Conservation (phyloP, 2,797 vertebrate species). For the Fistularia commersonii region DNA sequence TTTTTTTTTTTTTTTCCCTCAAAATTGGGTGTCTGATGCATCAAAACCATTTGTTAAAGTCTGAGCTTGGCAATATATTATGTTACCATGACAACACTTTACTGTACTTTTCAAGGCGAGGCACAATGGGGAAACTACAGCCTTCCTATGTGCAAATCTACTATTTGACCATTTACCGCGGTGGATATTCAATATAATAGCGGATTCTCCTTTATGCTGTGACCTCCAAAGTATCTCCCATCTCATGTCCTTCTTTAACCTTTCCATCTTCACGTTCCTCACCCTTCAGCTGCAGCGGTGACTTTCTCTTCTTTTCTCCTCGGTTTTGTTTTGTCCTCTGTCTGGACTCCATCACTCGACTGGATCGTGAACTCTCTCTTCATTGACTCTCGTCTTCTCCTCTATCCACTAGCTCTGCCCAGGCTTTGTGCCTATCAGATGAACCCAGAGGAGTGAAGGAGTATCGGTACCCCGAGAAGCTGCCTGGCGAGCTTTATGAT, state of each 20-base stretch:
- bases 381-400: conserved; percentile 18
- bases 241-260: neutral
- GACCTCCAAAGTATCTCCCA: no score
- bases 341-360: neutral
- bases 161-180: neutral
- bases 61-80: conserved; percentile 58
- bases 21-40: conserved; percentile 57
- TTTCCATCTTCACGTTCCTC: neutral
- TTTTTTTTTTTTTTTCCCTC: conserved; percentile 36
- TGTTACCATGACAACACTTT: conserved; percentile 54
- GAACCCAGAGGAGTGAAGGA: conserved; percentile 81
- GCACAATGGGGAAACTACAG: conserved; percentile 26
- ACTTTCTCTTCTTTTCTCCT: neutral
- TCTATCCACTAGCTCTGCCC: conserved; percentile 76
- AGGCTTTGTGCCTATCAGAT: conserved; percentile 85
- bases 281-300: neutral
- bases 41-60: conserved; percentile 42
- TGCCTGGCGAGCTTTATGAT: conserved; percentile 87
- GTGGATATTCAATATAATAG: no score
- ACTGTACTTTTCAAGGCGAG: conserved; percentile 28
- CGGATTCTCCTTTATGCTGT: no score
- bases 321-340: conserved; percentile 2
- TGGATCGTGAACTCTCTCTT: neutral
- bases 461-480: conserved; percentile 85
- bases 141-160: no score